Percentiles rank a stretch among this genome's conserved stretches.
phyloP scores from a whole-genome alignment of 1,140 invertebrate species.

The Leucophenga varia region DNA sequence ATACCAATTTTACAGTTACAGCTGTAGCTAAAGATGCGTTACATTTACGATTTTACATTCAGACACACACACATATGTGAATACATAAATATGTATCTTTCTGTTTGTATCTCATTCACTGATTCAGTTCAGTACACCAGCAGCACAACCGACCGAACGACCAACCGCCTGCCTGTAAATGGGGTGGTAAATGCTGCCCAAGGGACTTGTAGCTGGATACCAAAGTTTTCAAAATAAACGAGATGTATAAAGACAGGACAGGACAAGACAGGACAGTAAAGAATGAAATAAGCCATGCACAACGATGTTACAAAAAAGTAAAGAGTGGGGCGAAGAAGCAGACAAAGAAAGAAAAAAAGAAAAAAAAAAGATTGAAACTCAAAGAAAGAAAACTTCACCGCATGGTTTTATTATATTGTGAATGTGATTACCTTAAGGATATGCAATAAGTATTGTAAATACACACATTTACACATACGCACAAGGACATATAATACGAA shows the following conservation, averaged over 20 bases:
- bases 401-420: constrained; percentile 54
- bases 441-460: constrained; percentile 53
- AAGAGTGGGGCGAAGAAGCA: constrained; percentile 32
- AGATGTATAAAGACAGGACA: constrained; percentile 16
- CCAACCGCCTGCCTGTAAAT: constrained; percentile 39
- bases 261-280: too few relatives aligned
- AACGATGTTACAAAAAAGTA: too few relatives aligned
- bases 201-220: constrained; percentile 53
- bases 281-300: too few relatives aligned
- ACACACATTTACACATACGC: too few relatives aligned
- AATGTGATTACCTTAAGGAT: constrained; percentile 54
- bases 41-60: too few relatives aligned
- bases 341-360: constrained; percentile 17
- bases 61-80: constrained; percentile 4
- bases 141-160: too few relatives aligned
- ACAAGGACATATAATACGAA: constrained; percentile 3
- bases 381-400: constrained; percentile 31
- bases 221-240: constrained; percentile 32
- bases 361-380: constrained; percentile 5
- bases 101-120: constrained; percentile 23
- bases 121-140: too few relatives aligned
- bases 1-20: too few relatives aligned
- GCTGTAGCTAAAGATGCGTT: too few relatives aligned
- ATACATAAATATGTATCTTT: constrained; percentile 16
- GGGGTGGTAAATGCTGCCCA: constrained; percentile 55